Percentiles rank a stretch among this genome's conserved stretches.
These are phyloP conservation scores for Nomada lathburiana DNA, from an alignment of 2,888 invertebrate genomes.

Conservation along the genomic window DNA sequence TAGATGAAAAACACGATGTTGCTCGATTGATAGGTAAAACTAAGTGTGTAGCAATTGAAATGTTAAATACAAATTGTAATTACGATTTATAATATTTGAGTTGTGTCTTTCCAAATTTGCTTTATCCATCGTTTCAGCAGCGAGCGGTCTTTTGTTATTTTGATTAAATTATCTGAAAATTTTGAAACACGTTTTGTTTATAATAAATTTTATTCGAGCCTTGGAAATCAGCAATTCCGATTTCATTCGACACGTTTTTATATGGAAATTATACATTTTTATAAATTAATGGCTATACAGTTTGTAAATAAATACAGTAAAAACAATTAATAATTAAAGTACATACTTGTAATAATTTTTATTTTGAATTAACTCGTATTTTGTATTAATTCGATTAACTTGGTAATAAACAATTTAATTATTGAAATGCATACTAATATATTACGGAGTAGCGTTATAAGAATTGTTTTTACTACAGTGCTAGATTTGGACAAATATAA, in stretches of 20 bases:
- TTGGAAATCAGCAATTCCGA: neutral
- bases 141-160: neutral
- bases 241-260: slow-evolving; percentile 35
- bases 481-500: neutral
- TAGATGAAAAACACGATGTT: slow-evolving; percentile 58
- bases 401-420: slow-evolving; percentile 18
- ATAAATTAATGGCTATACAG: slow-evolving; percentile 9
- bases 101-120: slow-evolving; percentile 48
- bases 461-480: neutral
- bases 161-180: neutral
- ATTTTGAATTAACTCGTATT: neutral
- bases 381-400: slow-evolving; percentile 26
- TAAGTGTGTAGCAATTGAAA: slow-evolving; percentile 73
- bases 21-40: slow-evolving; percentile 64
- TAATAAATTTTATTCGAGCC: slow-evolving; percentile 14
- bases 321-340: slow-evolving; percentile 12
- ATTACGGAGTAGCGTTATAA: neutral
- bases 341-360: slow-evolving; percentile 19
- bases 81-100: slow-evolving; percentile 74
- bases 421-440: slow-evolving; percentile 2
- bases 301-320: slow-evolving; percentile 45
- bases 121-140: slow-evolving; percentile 13
- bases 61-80: slow-evolving; percentile 78
- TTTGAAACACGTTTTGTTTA: slow-evolving; percentile 8
- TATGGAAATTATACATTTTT: slow-evolving; percentile 1